Evolutionary conservation across 2,888 invertebrate genomes (phyloP), one percentile per base, ranked within the genome.

Genomic region (Leptinotarsa rubiginosa): DNA sequence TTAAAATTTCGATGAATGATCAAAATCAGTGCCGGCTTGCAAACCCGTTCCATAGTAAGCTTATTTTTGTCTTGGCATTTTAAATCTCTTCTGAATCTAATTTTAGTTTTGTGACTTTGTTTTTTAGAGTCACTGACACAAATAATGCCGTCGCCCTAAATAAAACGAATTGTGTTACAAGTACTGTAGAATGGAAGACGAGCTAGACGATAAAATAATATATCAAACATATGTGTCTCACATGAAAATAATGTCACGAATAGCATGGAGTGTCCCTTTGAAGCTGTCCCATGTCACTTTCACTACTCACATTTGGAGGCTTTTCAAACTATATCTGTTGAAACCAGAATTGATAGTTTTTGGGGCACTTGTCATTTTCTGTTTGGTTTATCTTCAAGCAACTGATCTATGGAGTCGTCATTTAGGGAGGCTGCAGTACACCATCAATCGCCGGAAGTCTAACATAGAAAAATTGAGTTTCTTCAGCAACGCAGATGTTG

Each of bases 201-300:
- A 96, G 90, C 90, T 96, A 85, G 96, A 96, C 89, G 96, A 96
- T 85, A 93, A 92, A 91, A 93, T 96, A 84, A 90, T 96, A 84
- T 95, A 95, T 88, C 96, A 96, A 91, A 95, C 96, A 49, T 95
- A 95, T 88, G 89, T 95, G 81, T 95, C 95, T 81, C 95, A 96
- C 87, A 92, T 95, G 92, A 96, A 95, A 91, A 90, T 96, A 81
- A 89, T 96, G 86, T 95, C 96, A 69, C 93, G 94, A 87, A 91
- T 93, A 85, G 92, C 94, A 80, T 92, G 95, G 89, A 94, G 94
- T 87, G 90, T 94, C 84, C 94, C 94, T 82, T 89, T 95, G 84
- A 95, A 94, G 89, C 70, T 86, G 70, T 87, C 87, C 67, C 87
- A 86, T 65, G 81, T 88, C 73, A 91, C 93, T 84, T 93, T 93